phyloP scores from a whole-genome alignment of 2,888 invertebrate genomes.

The Enchytraeus crypticus region DNA sequence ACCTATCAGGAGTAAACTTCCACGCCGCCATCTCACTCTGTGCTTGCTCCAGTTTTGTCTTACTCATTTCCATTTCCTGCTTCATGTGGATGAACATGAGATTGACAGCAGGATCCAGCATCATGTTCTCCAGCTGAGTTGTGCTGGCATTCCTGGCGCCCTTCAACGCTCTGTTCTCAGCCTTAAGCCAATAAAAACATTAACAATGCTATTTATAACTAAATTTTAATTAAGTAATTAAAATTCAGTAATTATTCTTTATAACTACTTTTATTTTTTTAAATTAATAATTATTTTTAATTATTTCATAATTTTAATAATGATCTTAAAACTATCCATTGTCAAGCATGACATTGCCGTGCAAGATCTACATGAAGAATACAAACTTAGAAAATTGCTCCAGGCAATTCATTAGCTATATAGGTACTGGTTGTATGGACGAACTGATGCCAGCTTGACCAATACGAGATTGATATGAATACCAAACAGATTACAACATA shows the following conservation, averaged over 20 bases:
- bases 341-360: too few species aligned
- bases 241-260: neutral
- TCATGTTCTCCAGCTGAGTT: conserved; percentile 66
- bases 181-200: conserved; percentile 55
- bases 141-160: conserved; percentile 72
- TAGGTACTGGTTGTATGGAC: too few species aligned
- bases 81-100: conserved; percentile 80
- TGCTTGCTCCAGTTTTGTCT: conserved; percentile 85
- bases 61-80: conserved; percentile 77
- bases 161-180: conserved; percentile 86
- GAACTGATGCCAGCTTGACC: too few species aligned
- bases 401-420: too few species aligned
- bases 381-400: too few species aligned
- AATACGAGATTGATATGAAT: too few species aligned
- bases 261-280: too few species aligned
- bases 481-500: too few species aligned
- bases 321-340: too few species aligned
- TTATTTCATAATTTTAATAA: too few species aligned
- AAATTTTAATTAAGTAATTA: neutral
- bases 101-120: conserved; percentile 91
- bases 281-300: too few species aligned
- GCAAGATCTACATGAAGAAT: too few species aligned
- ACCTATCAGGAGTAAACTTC: conserved; percentile 98
- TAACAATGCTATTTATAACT: neutral
- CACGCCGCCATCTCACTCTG: conserved; percentile 95